These are phyloP conservation scores for Cryptomyrus ogoouensis DNA, from an alignment of 2,113 vertebrate genomes.

Conservation along the genomic window DNA sequence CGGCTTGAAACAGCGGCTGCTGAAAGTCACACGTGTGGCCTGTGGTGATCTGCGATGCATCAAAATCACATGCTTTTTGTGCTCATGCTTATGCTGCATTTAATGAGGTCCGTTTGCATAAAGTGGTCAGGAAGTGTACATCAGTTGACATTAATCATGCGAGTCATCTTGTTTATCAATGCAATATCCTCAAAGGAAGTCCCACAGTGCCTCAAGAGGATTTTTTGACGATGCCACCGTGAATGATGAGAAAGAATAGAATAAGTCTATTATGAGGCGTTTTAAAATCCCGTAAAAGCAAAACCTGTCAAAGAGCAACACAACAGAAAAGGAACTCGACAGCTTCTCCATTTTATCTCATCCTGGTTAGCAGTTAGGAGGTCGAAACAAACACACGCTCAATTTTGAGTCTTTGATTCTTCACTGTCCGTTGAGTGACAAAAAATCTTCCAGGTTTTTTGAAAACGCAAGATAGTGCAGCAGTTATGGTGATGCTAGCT, in stretches of 20 bases:
- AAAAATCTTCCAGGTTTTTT: not conserved
- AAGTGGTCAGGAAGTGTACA: slow-evolving; percentile 21
- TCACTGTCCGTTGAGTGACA: not conserved
- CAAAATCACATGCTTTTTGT: not conserved
- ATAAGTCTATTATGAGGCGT: not conserved
- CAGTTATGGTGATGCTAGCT: not conserved
- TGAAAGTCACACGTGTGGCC: not conserved
- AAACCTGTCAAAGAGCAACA: not conserved
- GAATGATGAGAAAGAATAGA: not conserved
- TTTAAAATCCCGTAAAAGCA: not conserved
- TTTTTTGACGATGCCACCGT: not conserved
- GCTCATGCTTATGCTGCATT: not conserved
- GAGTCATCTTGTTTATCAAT: not conserved
- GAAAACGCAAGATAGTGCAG: not conserved
- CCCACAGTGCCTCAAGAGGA: not conserved
- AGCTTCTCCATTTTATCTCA: not conserved
- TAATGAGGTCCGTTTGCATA: slow-evolving; percentile 51
- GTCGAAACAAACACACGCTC: not conserved
- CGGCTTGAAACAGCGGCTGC: not conserved
- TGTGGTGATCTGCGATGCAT: not conserved
- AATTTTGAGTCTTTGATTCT: not conserved
- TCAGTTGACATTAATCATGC: slow-evolving; percentile 32
- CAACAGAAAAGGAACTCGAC: not conserved
- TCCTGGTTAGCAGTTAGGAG: not conserved
- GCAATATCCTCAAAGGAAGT: not conserved